phyloP scores from a whole-genome alignment of 2,888 invertebrate species.

The Heteromurus nitidus region DNA sequence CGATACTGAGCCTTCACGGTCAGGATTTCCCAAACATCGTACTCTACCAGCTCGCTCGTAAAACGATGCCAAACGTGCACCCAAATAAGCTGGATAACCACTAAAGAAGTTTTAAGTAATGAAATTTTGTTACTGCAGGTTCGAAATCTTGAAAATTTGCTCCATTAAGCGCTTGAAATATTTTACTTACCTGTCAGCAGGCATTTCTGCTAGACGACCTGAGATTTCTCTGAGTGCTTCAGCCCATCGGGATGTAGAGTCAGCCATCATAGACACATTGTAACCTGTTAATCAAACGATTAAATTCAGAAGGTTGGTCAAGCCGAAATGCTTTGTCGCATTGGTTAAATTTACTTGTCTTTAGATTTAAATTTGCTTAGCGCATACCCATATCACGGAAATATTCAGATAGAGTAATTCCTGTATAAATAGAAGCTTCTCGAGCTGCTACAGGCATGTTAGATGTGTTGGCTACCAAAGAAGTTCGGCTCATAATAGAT shows the following conservation, averaged over 20 bases:
- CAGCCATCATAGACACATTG: slow-evolving; percentile 99
- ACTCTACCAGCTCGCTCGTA: slow-evolving; percentile 99
- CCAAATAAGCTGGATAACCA: slow-evolving; percentile 99
- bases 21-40: slow-evolving; percentile 97
- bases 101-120: too few relatives aligned
- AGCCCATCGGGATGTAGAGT: slow-evolving; percentile 99
- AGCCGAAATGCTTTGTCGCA: background rate
- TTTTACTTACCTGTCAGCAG: slow-evolving; percentile 83
- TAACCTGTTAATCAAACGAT: slow-evolving; percentile 89
- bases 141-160: too few relatives aligned
- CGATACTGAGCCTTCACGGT: slow-evolving; percentile 98
- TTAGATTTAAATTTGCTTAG: too few relatives aligned
- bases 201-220: slow-evolving; percentile 99
- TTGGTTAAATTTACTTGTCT: background rate
- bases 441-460: slow-evolving; percentile 99
- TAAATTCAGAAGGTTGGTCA: background rate
- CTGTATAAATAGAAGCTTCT: slow-evolving; percentile 99
- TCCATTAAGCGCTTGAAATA: too few relatives aligned
- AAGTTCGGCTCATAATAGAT: slow-evolving; percentile 99
- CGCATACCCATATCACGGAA: slow-evolving; percentile 85
- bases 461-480: slow-evolving; percentile 99
- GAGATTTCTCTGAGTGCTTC: slow-evolving; percentile 99
- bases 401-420: slow-evolving; percentile 99
- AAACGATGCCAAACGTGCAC: slow-evolving; percentile 98
- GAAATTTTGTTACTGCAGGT: too few relatives aligned